Evolutionary conservation across 1,140 invertebrate species (phyloP), one percentile per base, ranked within the genome.

Genomic region (Bombus ignitus): DNA sequence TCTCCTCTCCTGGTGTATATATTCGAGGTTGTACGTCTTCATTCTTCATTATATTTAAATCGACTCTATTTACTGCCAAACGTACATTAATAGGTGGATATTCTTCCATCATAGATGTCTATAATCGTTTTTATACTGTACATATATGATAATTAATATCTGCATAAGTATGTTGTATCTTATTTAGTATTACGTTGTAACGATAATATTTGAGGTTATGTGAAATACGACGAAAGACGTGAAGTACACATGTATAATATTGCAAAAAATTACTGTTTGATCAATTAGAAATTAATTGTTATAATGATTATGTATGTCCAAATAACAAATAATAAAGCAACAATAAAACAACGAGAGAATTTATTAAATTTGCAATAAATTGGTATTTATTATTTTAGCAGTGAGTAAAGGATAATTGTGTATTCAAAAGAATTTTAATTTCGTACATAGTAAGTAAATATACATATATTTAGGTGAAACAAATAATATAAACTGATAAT

Each of bases 1-100:
- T 97, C 81, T 98, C 96, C 95, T 98, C 97, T 25, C 98, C 98
- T 4, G 98, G 98, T 5, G 98, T 98, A 90, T 97, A 98, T 91
- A 98, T 96, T 70, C 96, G 95, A 2, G 96, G 96, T 25, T 94
- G 92, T 81, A 96, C 91, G 85, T 96, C 95, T 90, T 96, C 95
- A 66, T 94, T 94, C 59, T 96, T 92, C 73, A 96, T 94, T 70
- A 97, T 94, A 92, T 95, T 96, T 81, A 95, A 95, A 88, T 96
- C 94, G 3, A 95, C 90, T 22, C 96, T 94, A 87, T 96, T 91
- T 12, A 93, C 88, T 35, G 95, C 96, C 53, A 96, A 91, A 78
- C 95, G 93, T 44, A 96, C 92, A 53, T 94, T 91, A 85, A 96
- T 95, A 81, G 68, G 37, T 10, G 89, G 77, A 78, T 72, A 86